Evolutionary conservation across 2,888 invertebrate genomes (phyloP).

Genomic region (Caenorhabditis doughertyi): DNA sequence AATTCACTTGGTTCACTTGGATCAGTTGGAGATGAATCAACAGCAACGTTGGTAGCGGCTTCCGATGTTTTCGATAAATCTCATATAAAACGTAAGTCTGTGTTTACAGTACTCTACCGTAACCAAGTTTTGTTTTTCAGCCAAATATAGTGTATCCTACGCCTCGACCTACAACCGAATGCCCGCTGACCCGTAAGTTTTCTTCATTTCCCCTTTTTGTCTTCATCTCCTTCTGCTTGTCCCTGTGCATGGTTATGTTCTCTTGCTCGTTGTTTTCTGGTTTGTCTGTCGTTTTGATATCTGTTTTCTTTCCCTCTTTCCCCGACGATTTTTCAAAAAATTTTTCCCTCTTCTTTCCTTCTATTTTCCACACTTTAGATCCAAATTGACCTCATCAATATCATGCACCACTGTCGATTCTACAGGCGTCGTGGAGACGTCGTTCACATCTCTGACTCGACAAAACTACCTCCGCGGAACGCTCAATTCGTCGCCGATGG

Average conservation of each 20-base stretch:
- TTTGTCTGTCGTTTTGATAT: slow-evolving; percentile 6
- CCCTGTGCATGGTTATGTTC: slow-evolving; percentile 53
- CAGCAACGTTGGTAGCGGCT: slow-evolving; percentile 50
- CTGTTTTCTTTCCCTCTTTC: slow-evolving; percentile 1
- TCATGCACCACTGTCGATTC: slow-evolving; percentile 62
- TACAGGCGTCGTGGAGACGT: slow-evolving; percentile 45
- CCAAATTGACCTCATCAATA: slow-evolving; percentile 55
- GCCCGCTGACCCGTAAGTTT: slow-evolving; percentile 76
- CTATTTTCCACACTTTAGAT: slow-evolving; percentile 51
- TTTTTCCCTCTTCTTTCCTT: not conserved
- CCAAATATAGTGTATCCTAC: slow-evolving; percentile 77
- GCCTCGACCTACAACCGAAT: slow-evolving; percentile 76
- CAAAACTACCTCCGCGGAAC: slow-evolving; percentile 52
- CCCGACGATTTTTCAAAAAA: slow-evolving; percentile 28
- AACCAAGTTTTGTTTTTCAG: slow-evolving; percentile 56
- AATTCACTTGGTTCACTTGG: slow-evolving; percentile 71
- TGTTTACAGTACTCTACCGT: no score
- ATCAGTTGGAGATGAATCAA: slow-evolving; percentile 63
- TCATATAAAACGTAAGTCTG: slow-evolving; percentile 38
- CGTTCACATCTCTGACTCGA: slow-evolving; percentile 56
- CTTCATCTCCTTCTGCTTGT: slow-evolving; percentile 8
- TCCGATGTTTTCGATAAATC: slow-evolving; percentile 32
- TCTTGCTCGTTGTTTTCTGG: slow-evolving; percentile 14
- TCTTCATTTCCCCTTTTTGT: not conserved
- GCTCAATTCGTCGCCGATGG: slow-evolving; percentile 28